Conservation (phyloP, 2,888 invertebrate genomes). For the Drosophila flavopinicola region DNA sequence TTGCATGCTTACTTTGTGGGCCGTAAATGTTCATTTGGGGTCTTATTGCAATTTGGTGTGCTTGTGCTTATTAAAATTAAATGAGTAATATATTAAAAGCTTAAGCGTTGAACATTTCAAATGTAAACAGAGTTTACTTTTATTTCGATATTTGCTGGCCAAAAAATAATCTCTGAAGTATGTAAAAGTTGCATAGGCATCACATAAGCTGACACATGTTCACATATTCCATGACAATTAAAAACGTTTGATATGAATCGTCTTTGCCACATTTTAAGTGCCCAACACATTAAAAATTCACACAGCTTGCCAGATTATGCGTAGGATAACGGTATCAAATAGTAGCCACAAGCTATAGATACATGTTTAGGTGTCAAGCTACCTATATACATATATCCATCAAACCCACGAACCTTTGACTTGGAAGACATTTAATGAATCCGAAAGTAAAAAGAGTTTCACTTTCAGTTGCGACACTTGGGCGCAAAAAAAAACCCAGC, state of each 20-base stretch:
- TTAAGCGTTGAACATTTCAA: neutral
- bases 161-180: neutral
- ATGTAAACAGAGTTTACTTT: neutral
- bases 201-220: neutral
- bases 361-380: conserved; percentile 18
- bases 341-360: neutral
- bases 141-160: neutral
- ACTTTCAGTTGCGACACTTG: conserved; percentile 76
- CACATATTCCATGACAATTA: conserved; percentile 5
- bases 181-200: neutral
- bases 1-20: too few species aligned
- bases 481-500: conserved; percentile 30
- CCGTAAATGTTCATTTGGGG: neutral
- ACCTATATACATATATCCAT: too few species aligned
- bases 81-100: neutral
- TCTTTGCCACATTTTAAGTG: conserved; percentile 9
- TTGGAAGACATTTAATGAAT: conserved; percentile 29
- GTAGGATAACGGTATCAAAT: conserved; percentile 34
- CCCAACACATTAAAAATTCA: neutral
- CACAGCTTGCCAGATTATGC: conserved; percentile 17
- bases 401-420: conserved; percentile 49
- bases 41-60: neutral
- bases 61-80: neutral
- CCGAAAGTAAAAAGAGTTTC: conserved; percentile 71
- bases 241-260: conserved; percentile 8